Evolutionary conservation across 2,797 vertebrate genomes (phyloP), one percentile per base, ranked within the genome.

Genomic region (Halcyon smyrnensis): DNA sequence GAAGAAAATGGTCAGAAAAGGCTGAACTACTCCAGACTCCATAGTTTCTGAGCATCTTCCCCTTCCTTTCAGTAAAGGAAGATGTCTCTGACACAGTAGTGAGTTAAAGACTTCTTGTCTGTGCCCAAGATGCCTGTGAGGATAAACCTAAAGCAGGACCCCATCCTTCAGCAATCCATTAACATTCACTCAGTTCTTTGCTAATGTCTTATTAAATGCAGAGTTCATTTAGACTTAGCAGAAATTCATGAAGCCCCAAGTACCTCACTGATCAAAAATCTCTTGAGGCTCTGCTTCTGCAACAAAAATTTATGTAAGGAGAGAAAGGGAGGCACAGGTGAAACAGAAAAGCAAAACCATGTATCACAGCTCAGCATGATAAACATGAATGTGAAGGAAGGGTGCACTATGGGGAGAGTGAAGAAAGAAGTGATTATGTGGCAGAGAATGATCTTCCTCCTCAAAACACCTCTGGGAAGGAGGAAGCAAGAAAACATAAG

Each of bases 211-310:
- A 71, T 78, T 94, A 95, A 95, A 93, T 41, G 39, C 57, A 92
- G 57, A 63, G 63, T 32, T 95, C 9, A 3, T 85, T 93, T 70
- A 85, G 71, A 71, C 34, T 71, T 32, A 48, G 36, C 88, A 91
- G 80, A 67, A 92, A 93, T 93, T 86, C 46, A 86, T 67, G 86
- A 95, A 96, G 73, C 19, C 13, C 20, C 0, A 2, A 92, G 41
- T 75, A 84, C 83, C 95, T 89, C 59, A 83, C 70, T 94, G 91
- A 89, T 76, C 78, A 92, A 90, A 84, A 95, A 69, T 63, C 87
- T 92, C 90, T 67, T 5, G 59, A 90, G 78, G 69, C 15, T 84
- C 68, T 87, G 63, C 53, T 93, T 97, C 63, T 86, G 68, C 86
- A 95, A 92, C 27, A 84, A 89, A 87, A 86, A 94, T 5, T 88